Evolutionary conservation across 2,888 invertebrate species (phyloP).

Genomic region (Balanococcus diminutus): DNA sequence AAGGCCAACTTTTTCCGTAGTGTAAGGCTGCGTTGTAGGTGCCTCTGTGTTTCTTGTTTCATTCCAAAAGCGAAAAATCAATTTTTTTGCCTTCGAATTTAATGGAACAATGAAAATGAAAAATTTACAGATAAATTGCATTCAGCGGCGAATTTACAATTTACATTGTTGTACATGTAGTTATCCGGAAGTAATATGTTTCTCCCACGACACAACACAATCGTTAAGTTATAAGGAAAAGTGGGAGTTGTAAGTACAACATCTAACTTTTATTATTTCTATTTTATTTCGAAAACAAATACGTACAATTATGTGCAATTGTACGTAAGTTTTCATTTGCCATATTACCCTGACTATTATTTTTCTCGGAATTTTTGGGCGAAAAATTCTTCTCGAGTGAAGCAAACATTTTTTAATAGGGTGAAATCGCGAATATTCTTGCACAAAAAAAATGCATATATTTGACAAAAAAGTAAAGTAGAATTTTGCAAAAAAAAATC

Average conservation of each 20-base stretch:
- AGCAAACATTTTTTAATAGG: too few relatives aligned
- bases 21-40: too few relatives aligned
- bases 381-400: too few relatives aligned
- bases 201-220: neutral
- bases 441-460: too few relatives aligned
- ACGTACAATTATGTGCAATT: too few relatives aligned
- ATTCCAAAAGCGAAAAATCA: neutral
- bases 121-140: neutral
- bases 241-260: neutral
- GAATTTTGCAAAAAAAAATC: too few relatives aligned
- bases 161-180: neutral
- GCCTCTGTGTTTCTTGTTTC: neutral
- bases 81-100: neutral
- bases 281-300: neutral
- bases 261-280: neutral
- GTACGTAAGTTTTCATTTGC: too few relatives aligned
- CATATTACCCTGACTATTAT: too few relatives aligned
- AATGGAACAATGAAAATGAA: neutral
- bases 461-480: too few relatives aligned
- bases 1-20: neutral
- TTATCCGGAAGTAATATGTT: conserved; percentile 14
- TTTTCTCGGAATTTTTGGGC: too few relatives aligned
- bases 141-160: neutral
- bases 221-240: neutral
- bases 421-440: too few relatives aligned